Percentiles rank a stretch among this genome's conserved stretches.
phyloP scores from a whole-genome alignment of 2,888 invertebrate species.

The Andrena camellia region DNA sequence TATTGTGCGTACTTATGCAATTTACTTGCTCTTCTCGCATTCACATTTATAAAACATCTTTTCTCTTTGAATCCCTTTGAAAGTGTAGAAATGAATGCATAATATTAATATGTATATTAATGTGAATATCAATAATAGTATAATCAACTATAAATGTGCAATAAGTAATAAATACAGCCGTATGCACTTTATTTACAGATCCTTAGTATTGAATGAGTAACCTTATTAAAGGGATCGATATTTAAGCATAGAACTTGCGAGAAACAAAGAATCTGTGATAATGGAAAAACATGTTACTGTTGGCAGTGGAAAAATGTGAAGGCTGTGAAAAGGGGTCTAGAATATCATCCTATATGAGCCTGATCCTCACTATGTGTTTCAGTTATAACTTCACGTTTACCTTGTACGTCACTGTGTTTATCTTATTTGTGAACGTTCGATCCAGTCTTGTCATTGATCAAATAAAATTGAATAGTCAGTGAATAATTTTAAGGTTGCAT shows the following conservation, averaged over 20 bases:
- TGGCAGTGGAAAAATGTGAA: neutral
- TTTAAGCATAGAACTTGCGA: neutral
- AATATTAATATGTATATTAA: no score
- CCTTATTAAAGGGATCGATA: neutral
- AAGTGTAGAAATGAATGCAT: no score
- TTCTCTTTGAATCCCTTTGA: no score
- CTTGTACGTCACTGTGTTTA: neutral
- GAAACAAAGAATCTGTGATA: slow-evolving; percentile 4
- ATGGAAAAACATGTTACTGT: neutral
- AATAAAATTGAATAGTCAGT: neutral
- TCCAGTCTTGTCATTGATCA: neutral
- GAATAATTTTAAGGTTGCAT: neutral
- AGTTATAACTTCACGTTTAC: neutral
- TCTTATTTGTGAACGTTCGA: neutral
- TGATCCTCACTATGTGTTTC: neutral
- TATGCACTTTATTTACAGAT: neutral
- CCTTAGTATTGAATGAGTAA: neutral
- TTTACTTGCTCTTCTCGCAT: no score
- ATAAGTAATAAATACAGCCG: no score
- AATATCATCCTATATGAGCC: neutral
- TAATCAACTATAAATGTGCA: no score
- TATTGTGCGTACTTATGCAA: no score
- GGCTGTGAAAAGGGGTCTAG: neutral
- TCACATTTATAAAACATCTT: no score
- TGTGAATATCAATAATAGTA: no score